Base-by-base conservation (phyloP, 2,888 invertebrate genomes). In the Tenthredo scrophulariae region DNA sequence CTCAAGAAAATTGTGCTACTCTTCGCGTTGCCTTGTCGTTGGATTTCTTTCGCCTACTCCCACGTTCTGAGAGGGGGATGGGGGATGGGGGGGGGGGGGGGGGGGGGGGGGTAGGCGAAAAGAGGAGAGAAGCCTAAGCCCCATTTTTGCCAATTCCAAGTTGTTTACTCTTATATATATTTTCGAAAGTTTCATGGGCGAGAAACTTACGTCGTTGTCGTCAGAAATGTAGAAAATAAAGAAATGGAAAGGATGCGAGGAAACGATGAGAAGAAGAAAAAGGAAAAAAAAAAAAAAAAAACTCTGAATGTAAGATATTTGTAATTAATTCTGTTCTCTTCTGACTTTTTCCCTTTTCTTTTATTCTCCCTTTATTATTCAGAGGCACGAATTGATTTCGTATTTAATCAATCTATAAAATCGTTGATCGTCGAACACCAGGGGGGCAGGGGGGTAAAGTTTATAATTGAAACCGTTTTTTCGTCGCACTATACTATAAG, bases 101-200 rank as follows among this genome's bases (percentile, higher is more conserved):
- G 2, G 7, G 1, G 1, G 6, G 6, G 5, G 6, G 37, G 6
- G 0, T 0, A 43, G 40, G 10, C 9, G 40, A 43, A 7, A 10
- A 46, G 43, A 15, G 26, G 9, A 62, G 10, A 26, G 13, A 37
- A 18, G 18, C 29, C n/a, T 6, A 37, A 37, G 18, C 37, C 70
- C 9, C 37, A 70, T 70, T 70, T 70, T 70, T 70, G 37, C 70
- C 37, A 33, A 70, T 37, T 70, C 9, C 37, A 15, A 70, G 37
- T 29, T 70, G 29, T 40, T 37, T 37, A 4, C 6, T n/a, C 9
- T 9, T n/a, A 22, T 74, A 33, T 33, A 40, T n/a, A 43, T 43
- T 74, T 74, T 22, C 3, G 10, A 74, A 74, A 74, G 22, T 74
- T 74, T 74, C 43, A 74, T 74, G 26, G 40, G 74, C 74, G 18